phyloP scores from a whole-genome alignment of 2,797 vertebrate species.

The Gallinago solitaria region DNA sequence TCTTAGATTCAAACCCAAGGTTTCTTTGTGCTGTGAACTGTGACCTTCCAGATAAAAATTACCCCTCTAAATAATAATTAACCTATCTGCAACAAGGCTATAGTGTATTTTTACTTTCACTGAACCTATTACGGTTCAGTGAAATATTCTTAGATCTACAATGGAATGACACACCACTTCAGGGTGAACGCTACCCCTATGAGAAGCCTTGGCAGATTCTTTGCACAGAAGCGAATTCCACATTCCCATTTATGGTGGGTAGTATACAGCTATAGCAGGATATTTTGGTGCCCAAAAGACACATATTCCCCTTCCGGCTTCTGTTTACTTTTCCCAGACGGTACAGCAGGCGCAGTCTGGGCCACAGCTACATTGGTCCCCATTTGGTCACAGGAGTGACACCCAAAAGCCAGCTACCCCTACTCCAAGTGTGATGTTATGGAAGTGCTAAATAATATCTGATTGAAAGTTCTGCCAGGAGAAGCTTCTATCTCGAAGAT shows the following conservation, averaged over 20 bases:
- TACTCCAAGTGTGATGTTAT: background rate
- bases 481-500: conserved; percentile 1
- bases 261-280: background rate
- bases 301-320: background rate
- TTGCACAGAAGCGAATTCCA: background rate
- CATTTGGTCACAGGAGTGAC: background rate
- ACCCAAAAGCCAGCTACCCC: background rate
- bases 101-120: background rate
- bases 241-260: background rate
- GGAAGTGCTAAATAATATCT: background rate
- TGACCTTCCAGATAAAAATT: background rate
- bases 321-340: background rate
- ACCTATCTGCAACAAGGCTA: background rate
- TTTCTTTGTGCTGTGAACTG: background rate
- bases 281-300: background rate
- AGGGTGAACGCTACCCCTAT: background rate
- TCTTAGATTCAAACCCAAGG: background rate
- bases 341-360: background rate
- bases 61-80: conserved; percentile 37
- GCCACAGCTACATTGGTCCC: background rate
- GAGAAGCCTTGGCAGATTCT: background rate
- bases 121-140: background rate
- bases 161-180: background rate
- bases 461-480: background rate
- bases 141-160: background rate